These are phyloP conservation scores for Leptinotarsa texana DNA, from an alignment of 1,140 invertebrate species.

Conservation along the genomic window DNA sequence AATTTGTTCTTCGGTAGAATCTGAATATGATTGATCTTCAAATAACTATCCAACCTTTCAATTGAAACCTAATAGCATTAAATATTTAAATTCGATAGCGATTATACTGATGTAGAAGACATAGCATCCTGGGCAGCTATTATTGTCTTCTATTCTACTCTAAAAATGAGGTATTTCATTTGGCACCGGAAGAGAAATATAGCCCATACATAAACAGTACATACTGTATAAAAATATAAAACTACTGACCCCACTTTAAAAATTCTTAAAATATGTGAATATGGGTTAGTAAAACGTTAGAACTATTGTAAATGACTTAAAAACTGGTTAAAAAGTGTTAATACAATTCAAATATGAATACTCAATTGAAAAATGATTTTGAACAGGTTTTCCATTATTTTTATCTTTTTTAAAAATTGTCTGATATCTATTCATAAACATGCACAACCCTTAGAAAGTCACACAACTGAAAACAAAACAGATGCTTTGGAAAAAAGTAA, in stretches of 20 bases:
- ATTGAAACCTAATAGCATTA: too few relatives aligned
- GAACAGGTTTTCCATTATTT: neutral
- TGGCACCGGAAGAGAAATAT: neutral
- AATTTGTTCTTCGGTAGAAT: too few relatives aligned
- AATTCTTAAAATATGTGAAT: neutral
- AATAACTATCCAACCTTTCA: too few relatives aligned
- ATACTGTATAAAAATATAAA: neutral
- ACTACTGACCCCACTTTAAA: conserved; percentile 2
- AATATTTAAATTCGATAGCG: too few relatives aligned
- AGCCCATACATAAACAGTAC: neutral
- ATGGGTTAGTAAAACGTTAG: neutral
- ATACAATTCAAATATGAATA: neutral
- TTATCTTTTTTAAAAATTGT: neutral
- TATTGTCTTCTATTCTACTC: too few relatives aligned
- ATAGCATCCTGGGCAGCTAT: too few relatives aligned
- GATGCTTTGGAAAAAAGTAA: neutral
- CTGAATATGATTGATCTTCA: too few relatives aligned
- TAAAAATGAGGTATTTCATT: conserved; percentile 10
- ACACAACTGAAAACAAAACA: neutral
- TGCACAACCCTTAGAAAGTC: neutral
- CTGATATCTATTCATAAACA: neutral
- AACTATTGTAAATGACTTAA: conserved; percentile 2
- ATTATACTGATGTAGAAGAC: neutral
- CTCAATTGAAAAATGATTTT: neutral
- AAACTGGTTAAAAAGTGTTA: conserved; percentile 7